Percentiles rank a stretch among this genome's conserved stretches.
Evolutionary conservation across 2,797 vertebrate species (phyloP).

Genomic region (Phylloscopus collybita): DNA sequence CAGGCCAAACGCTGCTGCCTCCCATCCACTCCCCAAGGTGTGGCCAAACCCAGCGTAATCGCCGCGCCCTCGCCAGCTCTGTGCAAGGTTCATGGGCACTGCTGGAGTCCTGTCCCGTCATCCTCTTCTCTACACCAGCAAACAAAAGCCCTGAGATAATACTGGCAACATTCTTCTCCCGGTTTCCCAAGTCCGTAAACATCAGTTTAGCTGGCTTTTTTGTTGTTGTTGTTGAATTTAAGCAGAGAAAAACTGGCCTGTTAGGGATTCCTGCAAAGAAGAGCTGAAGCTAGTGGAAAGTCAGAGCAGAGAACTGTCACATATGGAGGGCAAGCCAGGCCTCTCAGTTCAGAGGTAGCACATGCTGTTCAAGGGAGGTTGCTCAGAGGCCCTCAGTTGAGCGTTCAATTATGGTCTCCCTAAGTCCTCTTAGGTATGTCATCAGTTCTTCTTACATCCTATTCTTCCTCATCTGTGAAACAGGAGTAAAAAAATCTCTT

Average conservation of each 20-base stretch:
- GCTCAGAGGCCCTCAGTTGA: background rate
- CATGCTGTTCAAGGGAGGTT: background rate
- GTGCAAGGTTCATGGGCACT: constrained; percentile 1
- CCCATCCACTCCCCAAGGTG: constrained; percentile 33
- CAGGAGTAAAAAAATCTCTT: background rate
- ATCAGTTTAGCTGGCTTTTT: background rate
- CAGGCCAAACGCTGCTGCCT: background rate
- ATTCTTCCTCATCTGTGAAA: background rate
- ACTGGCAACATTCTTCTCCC: background rate
- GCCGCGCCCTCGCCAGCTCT: background rate
- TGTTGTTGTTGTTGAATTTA: background rate
- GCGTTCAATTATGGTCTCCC: rapidly evolving
- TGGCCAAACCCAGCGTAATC: background rate
- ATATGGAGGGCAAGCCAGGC: background rate
- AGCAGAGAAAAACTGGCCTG: background rate
- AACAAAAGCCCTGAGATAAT: background rate
- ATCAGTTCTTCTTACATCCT: background rate
- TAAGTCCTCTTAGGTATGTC: background rate
- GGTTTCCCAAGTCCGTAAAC: background rate
- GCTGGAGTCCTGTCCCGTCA: background rate
- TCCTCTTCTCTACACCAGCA: background rate
- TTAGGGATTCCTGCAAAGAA: background rate
- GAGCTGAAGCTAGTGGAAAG: background rate
- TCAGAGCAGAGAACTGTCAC: background rate
- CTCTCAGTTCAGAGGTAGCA: background rate